Evolutionary conservation across 2,797 vertebrate species (phyloP).

Genomic region (Steatocranus sp.): DNA sequence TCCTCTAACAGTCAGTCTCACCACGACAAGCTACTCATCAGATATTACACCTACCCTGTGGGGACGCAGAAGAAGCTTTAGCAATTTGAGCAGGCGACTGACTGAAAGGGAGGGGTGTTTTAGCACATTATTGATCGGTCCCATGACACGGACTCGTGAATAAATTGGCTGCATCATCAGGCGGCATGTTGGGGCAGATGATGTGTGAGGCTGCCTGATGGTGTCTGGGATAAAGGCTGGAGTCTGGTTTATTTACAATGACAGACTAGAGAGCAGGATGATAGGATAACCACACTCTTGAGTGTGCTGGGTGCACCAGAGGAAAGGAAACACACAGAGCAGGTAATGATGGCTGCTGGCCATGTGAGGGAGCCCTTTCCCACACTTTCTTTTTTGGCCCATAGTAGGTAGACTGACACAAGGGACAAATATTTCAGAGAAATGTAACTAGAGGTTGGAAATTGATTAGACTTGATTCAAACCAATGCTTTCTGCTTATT

Average conservation of each 20-base stretch:
- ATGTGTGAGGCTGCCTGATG: slow-evolving; percentile 20
- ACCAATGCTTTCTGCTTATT: not conserved
- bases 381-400: not conserved
- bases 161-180: slow-evolving; percentile 25
- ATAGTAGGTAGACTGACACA: not conserved
- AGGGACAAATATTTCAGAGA: not conserved
- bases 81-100: not conserved
- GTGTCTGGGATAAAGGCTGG: not conserved
- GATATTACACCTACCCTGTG: slow-evolving; percentile 1
- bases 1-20: slow-evolving; percentile 13
- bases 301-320: not conserved
- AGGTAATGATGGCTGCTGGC: slow-evolving; percentile 18
- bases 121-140: slow-evolving; percentile 46
- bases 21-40: slow-evolving; percentile 7
- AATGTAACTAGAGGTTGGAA: not conserved
- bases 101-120: slow-evolving; percentile 15
- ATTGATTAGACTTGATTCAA: not conserved
- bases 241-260: slow-evolving; percentile 17
- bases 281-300: not conserved
- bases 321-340: not conserved
- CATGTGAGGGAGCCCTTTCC: slow-evolving; percentile 61
- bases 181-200: slow-evolving; percentile 34
- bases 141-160: slow-evolving; percentile 23
- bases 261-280: not conserved
- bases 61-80: not conserved